Conservation (phyloP, 2,113 vertebrate species). For the Oryctolagus cuniculus region mOryCun1.1 NC_091436.1:75301501-75302000, state of each 20-base stretch:
- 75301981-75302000: not conserved
- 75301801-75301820: not conserved
- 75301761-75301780: slow-evolving; percentile 39
- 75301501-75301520: not conserved
- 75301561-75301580: not conserved
- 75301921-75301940: not conserved
- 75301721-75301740: slow-evolving; percentile 11
- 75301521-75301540: not conserved
- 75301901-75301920: not conserved
- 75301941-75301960: slow-evolving; percentile 16
- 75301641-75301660: not conserved
- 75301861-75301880: not conserved
- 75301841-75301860: slow-evolving; percentile 39
- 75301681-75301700: not conserved
- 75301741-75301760: slow-evolving; percentile 40
- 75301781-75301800: slow-evolving; percentile 11
- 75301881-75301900: not conserved
- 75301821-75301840: not conserved
- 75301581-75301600: not conserved
- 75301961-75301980: slow-evolving; percentile 38
- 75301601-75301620: not conserved
- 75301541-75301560: not conserved
- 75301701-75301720: not conserved
- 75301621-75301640: not conserved
- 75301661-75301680: slow-evolving; percentile 4